A percentile compares a stretch with the other conserved stretches of the same genome.
phyloP scores from a whole-genome alignment of 2,888 invertebrate genomes.

The Phrixothrix hirtus region DNA sequence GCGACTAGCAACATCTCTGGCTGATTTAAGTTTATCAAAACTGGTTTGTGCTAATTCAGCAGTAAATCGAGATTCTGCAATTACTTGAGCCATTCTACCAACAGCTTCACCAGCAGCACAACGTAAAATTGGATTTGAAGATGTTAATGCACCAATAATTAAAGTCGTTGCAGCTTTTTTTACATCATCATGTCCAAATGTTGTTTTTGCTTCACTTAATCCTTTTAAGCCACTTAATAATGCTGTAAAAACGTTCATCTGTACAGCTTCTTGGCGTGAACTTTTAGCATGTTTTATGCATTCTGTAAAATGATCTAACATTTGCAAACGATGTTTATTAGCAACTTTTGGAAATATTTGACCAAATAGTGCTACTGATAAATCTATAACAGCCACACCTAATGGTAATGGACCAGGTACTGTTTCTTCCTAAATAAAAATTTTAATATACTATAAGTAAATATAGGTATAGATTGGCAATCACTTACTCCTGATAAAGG shows the following conservation, averaged over 20 bases:
- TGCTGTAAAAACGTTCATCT: conserved; percentile 96
- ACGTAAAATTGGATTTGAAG: conserved; percentile 76
- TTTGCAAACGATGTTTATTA: conserved; percentile 94
- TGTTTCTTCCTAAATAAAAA: conserved; percentile 58
- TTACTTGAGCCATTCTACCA: conserved; percentile 89
- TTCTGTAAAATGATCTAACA: conserved; percentile 95
- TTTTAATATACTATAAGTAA: conserved; percentile 1
- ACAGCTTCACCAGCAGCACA: conserved; percentile 95
- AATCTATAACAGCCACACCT: conserved; percentile 95
- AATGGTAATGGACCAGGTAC: conserved; percentile 84
- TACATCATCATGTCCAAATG: conserved; percentile 86
- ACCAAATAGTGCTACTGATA: conserved; percentile 90
- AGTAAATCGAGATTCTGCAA: conserved; percentile 83
- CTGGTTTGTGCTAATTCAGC: conserved; percentile 88
- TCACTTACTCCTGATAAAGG: conserved; percentile 61
- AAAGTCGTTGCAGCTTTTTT: conserved; percentile 81
- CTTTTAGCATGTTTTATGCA: conserved; percentile 94
- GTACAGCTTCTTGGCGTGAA: conserved; percentile 89
- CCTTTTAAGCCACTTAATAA: conserved; percentile 86
- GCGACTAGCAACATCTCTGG: conserved; percentile 83
- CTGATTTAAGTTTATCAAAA: conserved; percentile 84
- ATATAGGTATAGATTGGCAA: background rate
- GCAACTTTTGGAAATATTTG: conserved; percentile 93
- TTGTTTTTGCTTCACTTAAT: conserved; percentile 83
- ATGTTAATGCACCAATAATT: conserved; percentile 76